A percentile compares a stretch with the other conserved stretches of the same genome.
Evolutionary conservation across 2,888 invertebrate species (phyloP).

Genomic region (Patella caerulea): DNA sequence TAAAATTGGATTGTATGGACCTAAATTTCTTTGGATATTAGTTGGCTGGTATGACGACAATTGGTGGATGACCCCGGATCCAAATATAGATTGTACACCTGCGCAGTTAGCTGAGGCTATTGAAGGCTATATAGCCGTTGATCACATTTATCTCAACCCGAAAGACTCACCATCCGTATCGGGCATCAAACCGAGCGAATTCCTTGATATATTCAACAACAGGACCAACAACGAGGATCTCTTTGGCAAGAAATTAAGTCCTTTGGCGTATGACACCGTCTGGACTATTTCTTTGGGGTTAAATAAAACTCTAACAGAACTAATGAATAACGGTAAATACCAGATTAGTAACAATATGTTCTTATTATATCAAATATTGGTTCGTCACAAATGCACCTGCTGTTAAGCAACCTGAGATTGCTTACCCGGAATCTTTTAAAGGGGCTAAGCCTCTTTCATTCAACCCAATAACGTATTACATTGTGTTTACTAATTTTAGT

Average conservation of each 20-base stretch:
- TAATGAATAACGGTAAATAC: slow-evolving; percentile 8
- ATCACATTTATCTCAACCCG: slow-evolving; percentile 15
- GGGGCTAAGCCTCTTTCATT: too few species aligned
- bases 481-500: too few species aligned
- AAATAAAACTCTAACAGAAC: slow-evolving; percentile 8
- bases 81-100: slow-evolving; percentile 16
- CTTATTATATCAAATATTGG: background rate
- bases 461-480: too few species aligned
- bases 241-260: slow-evolving; percentile 2
- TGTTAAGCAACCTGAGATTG: background rate
- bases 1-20: slow-evolving; percentile 13
- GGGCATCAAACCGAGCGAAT: slow-evolving; percentile 14
- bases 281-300: slow-evolving; percentile 18
- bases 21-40: slow-evolving; percentile 15
- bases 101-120: slow-evolving; percentile 13
- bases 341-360: background rate
- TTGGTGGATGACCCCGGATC: background rate
- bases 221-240: slow-evolving; percentile 1
- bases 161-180: slow-evolving; percentile 9
- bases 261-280: slow-evolving; percentile 18
- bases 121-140: slow-evolving; percentile 13
- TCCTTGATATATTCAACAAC: background rate
- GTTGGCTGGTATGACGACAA: slow-evolving; percentile 16
- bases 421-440: too few species aligned
- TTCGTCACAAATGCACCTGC: background rate